Base-by-base conservation (phyloP, 2,797 vertebrate species). In the Crax fasciolata region DNA sequence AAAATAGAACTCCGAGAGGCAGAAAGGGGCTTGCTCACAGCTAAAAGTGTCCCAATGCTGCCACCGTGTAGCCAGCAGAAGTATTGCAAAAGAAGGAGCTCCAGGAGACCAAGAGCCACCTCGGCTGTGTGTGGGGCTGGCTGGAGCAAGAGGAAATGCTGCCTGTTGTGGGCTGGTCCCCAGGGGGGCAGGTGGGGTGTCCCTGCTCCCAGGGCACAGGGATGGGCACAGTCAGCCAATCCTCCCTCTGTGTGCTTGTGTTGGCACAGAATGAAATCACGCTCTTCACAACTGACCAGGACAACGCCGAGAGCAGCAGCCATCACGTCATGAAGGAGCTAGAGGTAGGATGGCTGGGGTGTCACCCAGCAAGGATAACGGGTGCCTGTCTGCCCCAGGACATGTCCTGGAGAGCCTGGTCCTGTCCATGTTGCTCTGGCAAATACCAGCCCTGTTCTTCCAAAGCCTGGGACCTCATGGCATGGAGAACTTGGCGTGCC, bases 241-340 rank as follows among this genome's bases (percentile, higher is more conserved):
- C 0, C 2, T 28, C 11, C 4, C 27, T 19, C 17, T 10, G 2
- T 4, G 16, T 11, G 16, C 5, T 68, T 72, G 43, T 96, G 41
- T 87, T 72, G 15, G 2, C 44, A 10, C 87, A 98, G 98, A 67
- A 95, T 0, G 95, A 97, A 25, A 97, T 97, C 51, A 5, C 3
- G 1, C 4, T 10, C 41, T 20, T 97, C 20, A 8, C 4, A 3
- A 63, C 1, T 3, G 93, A 96, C 27, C 72, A 79, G 70, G 85
- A 96, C 1, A 4, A 8, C 1, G 62, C 8, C 0, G 73, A 96
- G 1, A 87, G 63, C 6, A 4, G 48, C 13, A 61, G 2, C 18
- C 12, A 8, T 12, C 25, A 6, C 0, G 3, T 23, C 17, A 27
- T 97, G 90, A 89, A 24, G 49, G 30, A 96, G 55, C 30, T 97